Evolutionary conservation across 2,797 vertebrate species (phyloP), one percentile per base, ranked within the genome.

Genomic region (Stomatorhinus walkeri): DNA sequence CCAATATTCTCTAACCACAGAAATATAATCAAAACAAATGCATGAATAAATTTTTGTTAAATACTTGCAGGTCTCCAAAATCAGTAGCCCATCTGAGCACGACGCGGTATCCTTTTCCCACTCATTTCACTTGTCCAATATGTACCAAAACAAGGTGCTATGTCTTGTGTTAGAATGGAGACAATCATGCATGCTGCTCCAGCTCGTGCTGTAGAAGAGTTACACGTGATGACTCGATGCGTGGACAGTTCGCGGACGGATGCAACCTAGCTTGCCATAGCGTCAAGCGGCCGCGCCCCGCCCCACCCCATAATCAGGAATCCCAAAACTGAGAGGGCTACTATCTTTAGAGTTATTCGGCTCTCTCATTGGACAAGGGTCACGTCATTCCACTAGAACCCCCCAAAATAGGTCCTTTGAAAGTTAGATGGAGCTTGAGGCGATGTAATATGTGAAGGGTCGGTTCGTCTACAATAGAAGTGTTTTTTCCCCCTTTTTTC

Each of bases 151-250:
- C 95, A 95, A 94, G 94, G 94, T 92, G 93, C 94, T 92, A 94
- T 92, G 95, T 92, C 94, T 94, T 24, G 93, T 93, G 90, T 93
- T 93, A 85, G 91, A 87, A 89, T 90, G 93, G 88, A 90, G 90
- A 92, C 93, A 89, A 93, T 92, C 93, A 92, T 91, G 92, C 89
- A 87, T 89, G 89, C 88, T 89, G 76, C 91, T 94, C 92, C 64
- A 93, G 93, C 94, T 94, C 93, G 76, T 94, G 93, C 93, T 24
- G 87, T 76, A 94, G 93, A 90, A 92, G 94, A 92, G 90, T 92
- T 92, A 90, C 96, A 96, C 95, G 96, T 96, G 96, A 97, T 92
- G 93, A 92, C 92, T 64, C 89, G 54, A 90, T 91, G 92, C 91
- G 90, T 91, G 92, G 91, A 90, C 90, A 89, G 89, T 89, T 91